A percentile compares a stretch with the other conserved stretches of the same genome.
These are phyloP conservation scores for Cricetomys ansorgei DNA, from an alignment of 2,113 vertebrate genomes.

Conservation along the genomic window DNA sequence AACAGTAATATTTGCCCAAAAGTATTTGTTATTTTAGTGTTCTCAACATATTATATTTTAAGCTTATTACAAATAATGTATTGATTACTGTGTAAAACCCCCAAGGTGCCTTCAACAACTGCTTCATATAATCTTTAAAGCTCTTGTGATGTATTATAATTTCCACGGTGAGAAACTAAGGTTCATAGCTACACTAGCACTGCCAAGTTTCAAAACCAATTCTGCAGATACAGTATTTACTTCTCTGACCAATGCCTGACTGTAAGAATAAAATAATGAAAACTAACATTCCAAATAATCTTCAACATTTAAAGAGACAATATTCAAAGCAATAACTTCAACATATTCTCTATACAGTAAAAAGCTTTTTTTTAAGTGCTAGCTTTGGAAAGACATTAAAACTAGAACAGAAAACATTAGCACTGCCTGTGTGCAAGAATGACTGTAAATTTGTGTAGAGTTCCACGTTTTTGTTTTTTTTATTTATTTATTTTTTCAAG, in stretches of 20 bases:
- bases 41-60: conserved; percentile 4
- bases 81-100: neutral
- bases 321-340: conserved; percentile 49
- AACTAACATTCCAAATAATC: conserved; percentile 23
- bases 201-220: conserved; percentile 16
- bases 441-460: neutral
- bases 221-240: conserved; percentile 17
- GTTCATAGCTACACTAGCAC: neutral
- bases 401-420: neutral
- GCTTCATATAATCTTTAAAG: conserved; percentile 51
- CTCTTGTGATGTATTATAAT: neutral
- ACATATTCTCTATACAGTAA: conserved; percentile 23
- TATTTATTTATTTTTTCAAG: no score
- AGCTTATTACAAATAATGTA: conserved; percentile 36
- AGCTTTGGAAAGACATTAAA: neutral
- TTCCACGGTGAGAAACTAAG: conserved; percentile 43
- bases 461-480: no score
- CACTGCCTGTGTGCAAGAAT: neutral
- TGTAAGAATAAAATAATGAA: conserved; percentile 17
- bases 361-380: neutral
- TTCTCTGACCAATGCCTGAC: neutral
- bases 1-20: conserved; percentile 15
- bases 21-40: neutral
- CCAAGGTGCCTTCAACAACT: conserved; percentile 20
- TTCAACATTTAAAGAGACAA: neutral